phyloP scores from a whole-genome alignment of 2,888 invertebrate genomes.

The Scaptomyza cyrtandrae region DNA sequence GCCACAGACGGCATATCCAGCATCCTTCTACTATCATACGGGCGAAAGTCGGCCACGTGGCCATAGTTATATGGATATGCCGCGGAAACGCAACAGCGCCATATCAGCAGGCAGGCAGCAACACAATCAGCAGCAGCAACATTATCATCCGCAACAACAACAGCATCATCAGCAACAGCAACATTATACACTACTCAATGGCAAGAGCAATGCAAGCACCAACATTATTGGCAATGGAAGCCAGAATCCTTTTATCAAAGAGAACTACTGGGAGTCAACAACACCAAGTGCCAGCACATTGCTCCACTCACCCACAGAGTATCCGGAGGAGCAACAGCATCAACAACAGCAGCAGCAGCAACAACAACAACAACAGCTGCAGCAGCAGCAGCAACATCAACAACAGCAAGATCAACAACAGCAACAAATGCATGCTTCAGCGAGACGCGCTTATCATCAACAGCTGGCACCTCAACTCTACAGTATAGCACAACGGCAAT shows the following conservation, averaged over 20 bases:
- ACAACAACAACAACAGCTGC: slow-evolving; percentile 55
- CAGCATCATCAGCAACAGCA: slow-evolving; percentile 41
- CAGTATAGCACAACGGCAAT: slow-evolving; percentile 53
- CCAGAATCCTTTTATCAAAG: slow-evolving; percentile 83
- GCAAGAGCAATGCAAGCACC: slow-evolving; percentile 40
- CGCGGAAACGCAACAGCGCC: slow-evolving; percentile 78
- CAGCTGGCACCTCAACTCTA: slow-evolving; percentile 66
- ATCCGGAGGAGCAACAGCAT: slow-evolving; percentile 62
- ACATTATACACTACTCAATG: slow-evolving; percentile 59
- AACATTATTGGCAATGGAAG: slow-evolving; percentile 49
- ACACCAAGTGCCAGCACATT: slow-evolving; percentile 76
- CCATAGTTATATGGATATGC: slow-evolving; percentile 75
- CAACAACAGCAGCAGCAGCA: slow-evolving; percentile 60
- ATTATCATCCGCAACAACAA: slow-evolving; percentile 44
- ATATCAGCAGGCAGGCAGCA: slow-evolving; percentile 54
- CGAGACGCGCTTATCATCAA: slow-evolving; percentile 67
- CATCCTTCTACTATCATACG: slow-evolving; percentile 79
- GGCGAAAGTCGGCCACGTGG: slow-evolving; percentile 49
- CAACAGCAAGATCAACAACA: slow-evolving; percentile 67
- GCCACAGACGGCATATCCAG: slow-evolving; percentile 71
- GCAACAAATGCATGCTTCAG: slow-evolving; percentile 64
- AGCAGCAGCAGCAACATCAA: slow-evolving; percentile 45
- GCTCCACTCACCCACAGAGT: slow-evolving; percentile 80
- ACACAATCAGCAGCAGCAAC: slow-evolving; percentile 61
- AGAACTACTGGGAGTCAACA: slow-evolving; percentile 81